phyloP scores from a whole-genome alignment of 2,113 vertebrate genomes.

The Seriola quinqueradiata region DNA sequence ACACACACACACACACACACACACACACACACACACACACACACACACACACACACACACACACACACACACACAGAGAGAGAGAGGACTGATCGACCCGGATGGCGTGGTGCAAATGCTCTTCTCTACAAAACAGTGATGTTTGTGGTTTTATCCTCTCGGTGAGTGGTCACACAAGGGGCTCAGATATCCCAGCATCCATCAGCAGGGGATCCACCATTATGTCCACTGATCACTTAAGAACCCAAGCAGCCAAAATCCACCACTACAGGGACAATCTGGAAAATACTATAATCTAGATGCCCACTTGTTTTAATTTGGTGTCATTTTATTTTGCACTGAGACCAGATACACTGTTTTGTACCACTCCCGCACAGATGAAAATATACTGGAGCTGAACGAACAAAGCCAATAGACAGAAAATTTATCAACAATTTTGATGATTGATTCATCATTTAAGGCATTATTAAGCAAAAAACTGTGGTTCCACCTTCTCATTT shows the following conservation, averaged over 20 bases:
- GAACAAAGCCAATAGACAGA: background rate
- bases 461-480: no score
- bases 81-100: background rate
- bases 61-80: background rate
- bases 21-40: background rate
- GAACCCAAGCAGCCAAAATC: constrained; percentile 19
- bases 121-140: constrained; percentile 19
- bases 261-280: background rate
- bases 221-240: constrained; percentile 47
- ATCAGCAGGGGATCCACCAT: constrained; percentile 52
- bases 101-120: constrained; percentile 2
- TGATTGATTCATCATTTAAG: no score
- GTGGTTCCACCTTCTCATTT: background rate
- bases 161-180: constrained; percentile 33
- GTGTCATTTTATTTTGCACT: background rate
- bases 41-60: background rate
- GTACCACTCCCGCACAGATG: background rate
- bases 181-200: constrained; percentile 40
- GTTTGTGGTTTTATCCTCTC: constrained; percentile 53
- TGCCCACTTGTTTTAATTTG: background rate
- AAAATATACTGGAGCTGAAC: background rate
- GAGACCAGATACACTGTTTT: background rate
- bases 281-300: background rate
- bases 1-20: background rate
- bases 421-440: background rate